Evolutionary conservation across 2,113 vertebrate genomes (phyloP).

Genomic region (Ceuthmochares aereus): DNA sequence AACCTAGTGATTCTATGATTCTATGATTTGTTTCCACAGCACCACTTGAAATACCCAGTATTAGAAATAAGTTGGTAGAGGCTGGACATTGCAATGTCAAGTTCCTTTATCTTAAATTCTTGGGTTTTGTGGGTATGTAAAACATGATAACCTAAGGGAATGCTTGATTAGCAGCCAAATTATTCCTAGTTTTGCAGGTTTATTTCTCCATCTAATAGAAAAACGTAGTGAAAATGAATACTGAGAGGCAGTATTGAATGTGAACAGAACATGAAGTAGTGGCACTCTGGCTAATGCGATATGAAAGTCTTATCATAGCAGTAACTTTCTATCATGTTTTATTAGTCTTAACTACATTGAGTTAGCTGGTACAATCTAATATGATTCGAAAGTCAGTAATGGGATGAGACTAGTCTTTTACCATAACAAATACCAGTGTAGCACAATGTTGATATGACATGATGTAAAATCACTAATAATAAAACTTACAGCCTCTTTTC

Average conservation of each 20-base stretch:
- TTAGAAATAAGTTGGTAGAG: not conserved
- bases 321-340: not conserved
- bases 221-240: not conserved
- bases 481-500: not conserved
- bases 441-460: not conserved
- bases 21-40: too few relatives aligned
- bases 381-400: conserved; percentile 20
- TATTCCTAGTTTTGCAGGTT: not conserved
- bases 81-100: not conserved
- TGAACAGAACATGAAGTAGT: not conserved
- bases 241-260: not conserved
- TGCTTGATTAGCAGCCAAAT: not conserved
- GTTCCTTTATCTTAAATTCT: not conserved
- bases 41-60: not conserved
- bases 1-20: too few relatives aligned
- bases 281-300: not conserved
- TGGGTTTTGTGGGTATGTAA: not conserved
- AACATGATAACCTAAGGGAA: not conserved
- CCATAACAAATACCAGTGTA: not conserved
- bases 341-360: not conserved
- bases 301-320: not conserved
- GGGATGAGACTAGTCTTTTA: not conserved
- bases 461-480: not conserved
- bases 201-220: not conserved
- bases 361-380: not conserved